Conservation (phyloP, 2,797 vertebrate species). For the Masticophis lateralis region DNA sequence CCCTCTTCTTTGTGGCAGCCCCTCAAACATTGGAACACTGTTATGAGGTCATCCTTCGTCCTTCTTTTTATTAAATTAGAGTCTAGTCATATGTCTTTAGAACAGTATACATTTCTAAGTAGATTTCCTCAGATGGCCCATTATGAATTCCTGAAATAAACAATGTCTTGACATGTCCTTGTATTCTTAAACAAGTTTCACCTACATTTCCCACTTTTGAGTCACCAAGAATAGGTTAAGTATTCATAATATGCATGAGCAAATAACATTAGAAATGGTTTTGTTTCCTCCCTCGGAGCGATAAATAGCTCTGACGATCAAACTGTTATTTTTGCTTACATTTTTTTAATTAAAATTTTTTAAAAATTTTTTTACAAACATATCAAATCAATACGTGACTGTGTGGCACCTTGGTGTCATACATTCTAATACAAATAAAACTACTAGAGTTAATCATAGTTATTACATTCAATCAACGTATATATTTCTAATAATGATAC, state of each 20-base stretch:
- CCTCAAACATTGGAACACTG: no score
- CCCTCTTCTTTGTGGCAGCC: no score
- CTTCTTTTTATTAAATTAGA: no score
- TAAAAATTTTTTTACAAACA: no score
- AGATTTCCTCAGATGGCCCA: not conserved
- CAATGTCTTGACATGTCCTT: not conserved
- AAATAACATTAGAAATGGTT: not conserved
- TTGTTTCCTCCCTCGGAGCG: not conserved
- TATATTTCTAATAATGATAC: no score
- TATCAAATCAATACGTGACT: no score
- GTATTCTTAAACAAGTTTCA: not conserved
- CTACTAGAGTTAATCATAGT: no score
- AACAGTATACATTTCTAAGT: not conserved
- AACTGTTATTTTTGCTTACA: not conserved
- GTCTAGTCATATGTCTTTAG: not conserved
- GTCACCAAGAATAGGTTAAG: not conserved
- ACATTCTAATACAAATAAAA: no score
- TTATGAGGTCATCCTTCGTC: no score
- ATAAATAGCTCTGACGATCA: not conserved
- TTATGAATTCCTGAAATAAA: not conserved
- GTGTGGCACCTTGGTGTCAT: no score
- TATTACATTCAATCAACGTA: no score
- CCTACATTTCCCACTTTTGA: not conserved
- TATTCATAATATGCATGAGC: not conserved
- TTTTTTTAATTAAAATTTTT: no score